phyloP scores from a whole-genome alignment of 2,888 invertebrate genomes.

The Sicus ferrugineus region DNA sequence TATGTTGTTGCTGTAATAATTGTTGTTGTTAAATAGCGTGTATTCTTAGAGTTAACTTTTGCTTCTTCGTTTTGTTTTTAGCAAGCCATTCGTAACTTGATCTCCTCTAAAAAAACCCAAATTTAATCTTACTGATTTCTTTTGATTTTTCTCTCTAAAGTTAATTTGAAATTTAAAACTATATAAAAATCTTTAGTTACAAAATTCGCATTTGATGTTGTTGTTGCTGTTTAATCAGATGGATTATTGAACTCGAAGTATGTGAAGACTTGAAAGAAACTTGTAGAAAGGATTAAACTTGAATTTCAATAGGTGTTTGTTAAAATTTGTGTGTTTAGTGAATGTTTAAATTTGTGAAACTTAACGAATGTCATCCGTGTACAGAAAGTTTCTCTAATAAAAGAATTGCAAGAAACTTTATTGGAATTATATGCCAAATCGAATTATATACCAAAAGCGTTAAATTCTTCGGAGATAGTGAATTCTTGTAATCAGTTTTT shows the following conservation, averaged over 20 bases:
- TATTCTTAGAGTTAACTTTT: not conserved
- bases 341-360: too few relatives aligned
- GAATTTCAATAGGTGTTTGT: too few relatives aligned
- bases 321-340: too few relatives aligned
- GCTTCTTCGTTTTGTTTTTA: not conserved
- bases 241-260: too few relatives aligned
- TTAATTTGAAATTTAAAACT: conserved; percentile 8
- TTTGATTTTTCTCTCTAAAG: not conserved
- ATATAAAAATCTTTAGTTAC: conserved; percentile 12
- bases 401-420: too few relatives aligned
- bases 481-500: not conserved
- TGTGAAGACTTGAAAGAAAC: too few relatives aligned
- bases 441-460: not conserved
- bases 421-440: too few relatives aligned
- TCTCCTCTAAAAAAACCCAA: conserved; percentile 1
- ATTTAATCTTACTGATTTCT: conserved; percentile 16
- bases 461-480: not conserved
- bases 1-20: not conserved
- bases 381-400: too few relatives aligned
- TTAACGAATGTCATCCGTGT: too few relatives aligned
- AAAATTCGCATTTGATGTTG: not conserved
- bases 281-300: too few relatives aligned
- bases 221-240: not conserved
- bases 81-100: not conserved
- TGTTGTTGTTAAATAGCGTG: conserved; percentile 9